Evolutionary conservation across 2,888 invertebrate genomes (phyloP).

Genomic region (Ennomos quercinarius): DNA sequence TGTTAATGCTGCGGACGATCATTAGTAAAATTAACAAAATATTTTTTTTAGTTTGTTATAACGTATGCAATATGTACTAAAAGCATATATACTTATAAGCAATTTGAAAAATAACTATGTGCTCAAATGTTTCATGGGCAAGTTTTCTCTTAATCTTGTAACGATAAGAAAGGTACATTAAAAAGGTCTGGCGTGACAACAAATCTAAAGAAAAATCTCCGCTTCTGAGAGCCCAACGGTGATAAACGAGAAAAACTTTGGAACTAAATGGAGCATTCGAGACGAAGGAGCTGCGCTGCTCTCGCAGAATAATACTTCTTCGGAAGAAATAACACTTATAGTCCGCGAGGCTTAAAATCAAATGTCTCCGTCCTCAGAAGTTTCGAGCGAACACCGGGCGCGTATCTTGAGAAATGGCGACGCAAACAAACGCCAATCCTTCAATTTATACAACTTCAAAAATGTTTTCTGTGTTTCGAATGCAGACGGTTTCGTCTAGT

Average conservation of each 20-base stretch:
- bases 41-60: no score
- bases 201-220: conserved; percentile 86
- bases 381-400: conserved; percentile 61
- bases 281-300: conserved; percentile 81
- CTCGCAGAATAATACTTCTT: conserved; percentile 84
- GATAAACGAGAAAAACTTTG: conserved; percentile 86
- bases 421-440: conserved; percentile 36
- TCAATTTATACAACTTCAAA: conserved; percentile 37
- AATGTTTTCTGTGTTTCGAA: background rate
- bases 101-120: conserved; percentile 22
- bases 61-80: no score
- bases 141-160: conserved; percentile 76
- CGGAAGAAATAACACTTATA: conserved; percentile 84
- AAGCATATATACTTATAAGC: background rate
- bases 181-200: conserved; percentile 86
- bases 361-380: conserved; percentile 78
- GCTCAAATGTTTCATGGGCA: conserved; percentile 57
- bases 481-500: no score
- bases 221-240: conserved; percentile 84
- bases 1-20: conserved; percentile 6
- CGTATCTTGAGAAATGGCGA: conserved; percentile 69
- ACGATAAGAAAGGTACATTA: conserved; percentile 85
- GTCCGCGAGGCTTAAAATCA: conserved; percentile 85
- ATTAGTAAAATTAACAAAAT: background rate
- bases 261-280: conserved; percentile 86